Evolutionary conservation across 2,888 invertebrate genomes (phyloP).

Genomic region (Aleiodes alternator): DNA sequence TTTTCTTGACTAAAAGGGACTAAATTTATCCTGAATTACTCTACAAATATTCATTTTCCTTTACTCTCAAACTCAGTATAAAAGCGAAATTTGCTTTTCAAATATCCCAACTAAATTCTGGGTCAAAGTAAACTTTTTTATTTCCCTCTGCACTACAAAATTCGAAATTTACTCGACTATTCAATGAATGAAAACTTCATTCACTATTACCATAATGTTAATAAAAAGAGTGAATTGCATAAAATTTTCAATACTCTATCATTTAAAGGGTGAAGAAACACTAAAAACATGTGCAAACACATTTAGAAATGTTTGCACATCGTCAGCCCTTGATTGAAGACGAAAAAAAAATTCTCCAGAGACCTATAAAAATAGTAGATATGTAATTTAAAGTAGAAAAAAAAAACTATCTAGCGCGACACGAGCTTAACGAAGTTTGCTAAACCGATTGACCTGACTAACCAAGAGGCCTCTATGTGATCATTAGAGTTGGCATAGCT

Average conservation of each 20-base stretch:
- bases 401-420: slow-evolving; percentile 9
- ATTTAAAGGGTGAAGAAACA: too few species aligned
- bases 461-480: slow-evolving; percentile 48
- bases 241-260: too few species aligned
- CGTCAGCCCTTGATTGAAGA: too few species aligned
- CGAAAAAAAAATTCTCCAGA: too few species aligned
- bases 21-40: too few species aligned
- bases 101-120: slow-evolving; percentile 1
- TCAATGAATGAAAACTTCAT: slow-evolving; percentile 1
- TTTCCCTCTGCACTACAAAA: not conserved
- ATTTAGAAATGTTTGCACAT: too few species aligned
- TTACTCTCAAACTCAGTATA: not conserved
- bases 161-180: not conserved
- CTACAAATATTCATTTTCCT: slow-evolving; percentile 10
- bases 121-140: slow-evolving; percentile 8
- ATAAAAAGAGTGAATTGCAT: not conserved
- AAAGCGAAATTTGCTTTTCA: slow-evolving; percentile 16
- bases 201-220: slow-evolving; percentile 3
- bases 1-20: too few species aligned
- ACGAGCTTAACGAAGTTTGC: slow-evolving; percentile 59
- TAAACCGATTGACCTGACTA: slow-evolving; percentile 59
- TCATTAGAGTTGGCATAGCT: slow-evolving; percentile 49
- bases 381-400: slow-evolving; percentile 6
- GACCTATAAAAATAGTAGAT: too few species aligned
- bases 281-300: too few species aligned